These are phyloP conservation scores for Drosophila glabriapex DNA, from an alignment of 2,888 invertebrate genomes.

Conservation along the genomic window DNA sequence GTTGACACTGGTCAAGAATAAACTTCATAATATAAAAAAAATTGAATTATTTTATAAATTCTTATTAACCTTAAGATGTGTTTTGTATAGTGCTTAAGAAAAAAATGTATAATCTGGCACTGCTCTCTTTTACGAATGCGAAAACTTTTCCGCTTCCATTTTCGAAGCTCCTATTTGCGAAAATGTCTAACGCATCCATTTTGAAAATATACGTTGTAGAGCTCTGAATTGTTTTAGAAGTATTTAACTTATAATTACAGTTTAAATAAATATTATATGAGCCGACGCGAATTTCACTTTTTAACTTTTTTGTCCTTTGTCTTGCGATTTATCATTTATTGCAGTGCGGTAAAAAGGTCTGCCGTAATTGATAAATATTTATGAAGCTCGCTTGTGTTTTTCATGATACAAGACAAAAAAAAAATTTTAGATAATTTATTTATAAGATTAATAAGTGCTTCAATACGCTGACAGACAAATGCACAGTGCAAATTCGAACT, in stretches of 20 bases:
- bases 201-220: neutral
- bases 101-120: neutral
- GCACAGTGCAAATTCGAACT: neutral
- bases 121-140: neutral
- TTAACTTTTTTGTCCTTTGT: neutral
- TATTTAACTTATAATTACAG: neutral
- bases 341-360: neutral
- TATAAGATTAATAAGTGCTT: too few relatives aligned
- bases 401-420: neutral
- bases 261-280: neutral
- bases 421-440: too few relatives aligned
- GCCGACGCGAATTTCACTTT: neutral
- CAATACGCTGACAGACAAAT: too few relatives aligned
- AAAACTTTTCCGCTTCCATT: neutral
- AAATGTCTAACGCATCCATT: neutral
- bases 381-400: neutral
- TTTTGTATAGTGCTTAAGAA: neutral
- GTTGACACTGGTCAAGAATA: neutral
- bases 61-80: neutral
- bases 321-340: neutral
- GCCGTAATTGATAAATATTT: neutral
- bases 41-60: neutral
- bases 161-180: neutral
- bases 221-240: neutral
- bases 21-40: neutral